phyloP scores from a whole-genome alignment of 2,888 invertebrate genomes.

The Xiphydria camelus region DNA sequence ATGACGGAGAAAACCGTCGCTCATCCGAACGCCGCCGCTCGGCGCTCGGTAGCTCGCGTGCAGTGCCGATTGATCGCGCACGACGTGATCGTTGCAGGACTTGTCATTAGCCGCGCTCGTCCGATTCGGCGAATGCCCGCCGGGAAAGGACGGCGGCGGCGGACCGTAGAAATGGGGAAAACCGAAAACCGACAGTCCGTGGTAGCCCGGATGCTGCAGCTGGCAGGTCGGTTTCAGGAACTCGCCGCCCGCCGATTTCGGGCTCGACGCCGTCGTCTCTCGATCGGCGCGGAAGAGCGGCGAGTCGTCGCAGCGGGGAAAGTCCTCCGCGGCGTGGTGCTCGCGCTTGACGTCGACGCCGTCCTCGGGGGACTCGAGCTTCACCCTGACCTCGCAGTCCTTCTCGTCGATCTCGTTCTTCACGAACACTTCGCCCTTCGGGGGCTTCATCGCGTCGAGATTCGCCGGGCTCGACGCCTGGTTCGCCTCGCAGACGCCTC shows the following conservation, averaged over 20 bases:
- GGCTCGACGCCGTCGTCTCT: background rate
- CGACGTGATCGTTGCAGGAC: conserved; percentile 21
- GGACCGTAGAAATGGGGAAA: conserved; percentile 40
- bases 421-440: conserved; percentile 20
- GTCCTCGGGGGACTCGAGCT: conserved; percentile 32
- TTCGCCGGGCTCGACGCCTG: conserved; percentile 10
- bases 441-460: conserved; percentile 6
- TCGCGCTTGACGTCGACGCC: conserved; percentile 30
- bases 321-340: conserved; percentile 31
- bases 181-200: conserved; percentile 32
- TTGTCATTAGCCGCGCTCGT: conserved; percentile 23
- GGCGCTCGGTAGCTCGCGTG: conserved; percentile 16
- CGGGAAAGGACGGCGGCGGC: conserved; percentile 22
- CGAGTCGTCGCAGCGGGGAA: conserved; percentile 10
- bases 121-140: conserved; percentile 16
- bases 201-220: conserved; percentile 17
- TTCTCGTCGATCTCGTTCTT: conserved; percentile 26
- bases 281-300: too few relatives aligned
- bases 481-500: conserved; percentile 26
- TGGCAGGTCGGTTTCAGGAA: conserved; percentile 25
- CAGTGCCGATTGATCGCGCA: conserved; percentile 18
- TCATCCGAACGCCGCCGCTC: background rate
- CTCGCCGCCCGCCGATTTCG: conserved; percentile 14
- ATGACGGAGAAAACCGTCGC: conserved; percentile 13
- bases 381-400: conserved; percentile 36